Evolutionary conservation across 2,888 invertebrate species (phyloP).

Genomic region (Aspidiotus destructor): DNA sequence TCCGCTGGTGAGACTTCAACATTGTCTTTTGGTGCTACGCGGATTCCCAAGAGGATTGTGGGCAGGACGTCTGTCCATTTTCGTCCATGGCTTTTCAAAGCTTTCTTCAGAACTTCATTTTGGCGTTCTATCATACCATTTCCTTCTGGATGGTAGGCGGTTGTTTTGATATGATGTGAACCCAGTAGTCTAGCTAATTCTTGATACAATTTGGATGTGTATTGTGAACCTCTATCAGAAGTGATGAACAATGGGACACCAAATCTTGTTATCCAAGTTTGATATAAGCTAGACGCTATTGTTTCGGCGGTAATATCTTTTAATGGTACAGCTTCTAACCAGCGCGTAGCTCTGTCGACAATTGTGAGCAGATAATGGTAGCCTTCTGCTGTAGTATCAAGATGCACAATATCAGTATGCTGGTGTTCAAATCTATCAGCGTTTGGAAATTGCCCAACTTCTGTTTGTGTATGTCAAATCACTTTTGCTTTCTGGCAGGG

Average conservation of each 20-base stretch:
- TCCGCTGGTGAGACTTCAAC: neutral
- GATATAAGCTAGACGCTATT: constrained; percentile 21
- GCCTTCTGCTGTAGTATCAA: constrained; percentile 11
- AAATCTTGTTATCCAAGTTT: constrained; percentile 42
- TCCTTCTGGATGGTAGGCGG: constrained; percentile 27
- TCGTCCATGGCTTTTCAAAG: constrained; percentile 19
- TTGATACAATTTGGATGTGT: constrained; percentile 40
- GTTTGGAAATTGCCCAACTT: constrained; percentile 36
- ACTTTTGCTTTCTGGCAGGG: constrained; percentile 41
- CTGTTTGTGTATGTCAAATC: constrained; percentile 38
- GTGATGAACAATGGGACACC: constrained; percentile 41
- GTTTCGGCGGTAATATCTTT: neutral
- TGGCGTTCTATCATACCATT: constrained; percentile 32
- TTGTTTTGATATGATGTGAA: neutral
- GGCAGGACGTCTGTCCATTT: neutral
- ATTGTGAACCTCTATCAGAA: constrained; percentile 42
- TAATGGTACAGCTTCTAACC: constrained; percentile 4
- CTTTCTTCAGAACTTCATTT: constrained; percentile 27
- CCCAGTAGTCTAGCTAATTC: neutral
- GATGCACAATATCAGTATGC: constrained; percentile 40
- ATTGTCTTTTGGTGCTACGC: constrained; percentile 23
- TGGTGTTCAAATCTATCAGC: constrained; percentile 39
- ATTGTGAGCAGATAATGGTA: constrained; percentile 3
- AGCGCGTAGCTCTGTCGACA: constrained; percentile 5
- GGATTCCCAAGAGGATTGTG: constrained; percentile 22